Conservation (phyloP, 1,140 invertebrate genomes). For the Globodera rostochiensis region DNA sequence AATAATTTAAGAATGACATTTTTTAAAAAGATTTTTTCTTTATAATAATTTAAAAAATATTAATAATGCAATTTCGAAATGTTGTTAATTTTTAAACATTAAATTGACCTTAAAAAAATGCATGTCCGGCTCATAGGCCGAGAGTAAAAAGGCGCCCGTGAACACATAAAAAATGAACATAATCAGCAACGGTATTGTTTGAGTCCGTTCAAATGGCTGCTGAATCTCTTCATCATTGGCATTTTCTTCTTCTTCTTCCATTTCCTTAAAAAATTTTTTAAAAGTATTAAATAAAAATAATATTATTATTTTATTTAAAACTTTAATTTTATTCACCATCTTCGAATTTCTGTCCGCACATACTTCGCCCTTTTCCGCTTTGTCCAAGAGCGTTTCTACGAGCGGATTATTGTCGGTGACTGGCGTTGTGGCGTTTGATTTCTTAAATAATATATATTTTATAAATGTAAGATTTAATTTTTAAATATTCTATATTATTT, state of each 20-base stretch:
- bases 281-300: neutral
- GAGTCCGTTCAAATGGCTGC: constrained; percentile 19
- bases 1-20: no score
- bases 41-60: no score
- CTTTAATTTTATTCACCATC: neutral
- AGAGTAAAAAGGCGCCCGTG: constrained; percentile 34
- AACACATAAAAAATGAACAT: constrained; percentile 38
- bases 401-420: neutral
- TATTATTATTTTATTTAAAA: neutral
- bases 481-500: no score
- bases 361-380: neutral
- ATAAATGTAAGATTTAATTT: no score
- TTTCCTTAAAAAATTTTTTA: neutral
- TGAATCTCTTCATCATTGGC: constrained; percentile 33
- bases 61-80: no score
- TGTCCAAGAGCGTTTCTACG: neutral
- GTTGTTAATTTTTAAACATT: no score
- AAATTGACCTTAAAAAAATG: constrained; percentile 37
- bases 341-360: neutral
- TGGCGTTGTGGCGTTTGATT: neutral
- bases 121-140: constrained; percentile 45
- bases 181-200: constrained; percentile 34
- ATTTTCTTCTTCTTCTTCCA: constrained; percentile 31
- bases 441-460: neutral
- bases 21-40: no score